Evolutionary conservation across 2,113 vertebrate genomes (phyloP), one percentile per base, ranked within the genome.

Genomic region (Mirza zaza): DNA sequence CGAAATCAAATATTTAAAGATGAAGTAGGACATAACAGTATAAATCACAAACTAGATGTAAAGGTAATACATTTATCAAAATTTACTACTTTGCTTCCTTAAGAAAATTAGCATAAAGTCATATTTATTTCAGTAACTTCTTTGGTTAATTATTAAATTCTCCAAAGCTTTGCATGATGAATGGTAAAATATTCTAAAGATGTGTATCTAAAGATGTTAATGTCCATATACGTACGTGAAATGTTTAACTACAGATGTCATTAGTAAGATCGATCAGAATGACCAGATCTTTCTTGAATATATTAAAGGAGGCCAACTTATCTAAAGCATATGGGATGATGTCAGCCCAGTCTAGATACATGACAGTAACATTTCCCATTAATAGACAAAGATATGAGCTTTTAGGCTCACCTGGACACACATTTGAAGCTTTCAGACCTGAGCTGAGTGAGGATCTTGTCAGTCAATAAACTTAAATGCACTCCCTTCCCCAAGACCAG

Each of bases 1-100:
- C 97, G 97, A 94, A 97, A 76, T 87, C 97, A 98, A 77, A 95
- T 98, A 71, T 98, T 97, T 92, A 98, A 95, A 96, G 90, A 97
- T 59, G 97, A 97, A 29, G 23, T 48, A n/a, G 84, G 79, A 39
- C 73, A 14, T 32, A 85, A 29, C 11, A 91, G 17, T 42, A 25
- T 23, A 82, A 95, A 96, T 76, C 45, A 90, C 67, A 93, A 34
- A 36, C 50, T 50, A 39, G 91, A 97, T 8, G 18, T 84, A 85
- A 96, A 98, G 98, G 98, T 98, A 98, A 84, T 88, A 39, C n/a
- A 82, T 75, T 77, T 57, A 76, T 70, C 21, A 65, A 85, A 13
- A 75, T 39, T 45, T 14, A 48, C 20, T 45, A 20, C 25, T 67
- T 91, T 45, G 50, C 39, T 89, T 90, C 21, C 75, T 94, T 82